phyloP scores from a whole-genome alignment of 2,113 vertebrate genomes.

The Tinamus guttatus region DNA sequence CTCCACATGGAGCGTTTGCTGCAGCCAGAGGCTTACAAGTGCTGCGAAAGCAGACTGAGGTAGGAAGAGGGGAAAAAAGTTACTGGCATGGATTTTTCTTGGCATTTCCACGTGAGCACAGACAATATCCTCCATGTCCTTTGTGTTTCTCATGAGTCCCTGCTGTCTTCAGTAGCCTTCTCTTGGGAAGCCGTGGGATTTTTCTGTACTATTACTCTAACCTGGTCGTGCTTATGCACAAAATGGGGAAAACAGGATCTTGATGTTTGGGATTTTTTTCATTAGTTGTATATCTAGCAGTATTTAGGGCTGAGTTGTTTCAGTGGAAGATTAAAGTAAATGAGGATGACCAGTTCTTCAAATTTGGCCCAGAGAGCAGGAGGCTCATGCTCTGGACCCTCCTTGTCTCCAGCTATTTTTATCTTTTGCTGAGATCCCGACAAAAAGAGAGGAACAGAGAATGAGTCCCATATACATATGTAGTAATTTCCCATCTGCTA shows the following conservation, averaged over 20 bases:
- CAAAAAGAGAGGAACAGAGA: neutral
- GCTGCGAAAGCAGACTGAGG: neutral
- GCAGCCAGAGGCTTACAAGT: neutral
- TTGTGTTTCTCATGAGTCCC: neutral
- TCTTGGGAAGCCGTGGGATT: neutral
- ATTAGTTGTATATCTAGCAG: neutral
- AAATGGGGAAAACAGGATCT: neutral
- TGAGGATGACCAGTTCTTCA: fast-evolving
- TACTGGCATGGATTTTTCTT: neutral
- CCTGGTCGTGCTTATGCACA: neutral
- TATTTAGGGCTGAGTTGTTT: neutral
- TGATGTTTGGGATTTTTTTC: neutral
- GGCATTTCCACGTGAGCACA: neutral
- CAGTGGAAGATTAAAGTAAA: neutral
- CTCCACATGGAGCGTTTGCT: neutral
- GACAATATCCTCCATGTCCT: neutral
- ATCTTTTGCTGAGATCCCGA: neutral
- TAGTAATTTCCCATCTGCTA: neutral
- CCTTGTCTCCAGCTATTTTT: neutral
- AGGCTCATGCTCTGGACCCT: fast-evolving
- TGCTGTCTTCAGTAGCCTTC: neutral
- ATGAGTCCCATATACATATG: neutral
- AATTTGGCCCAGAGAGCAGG: neutral
- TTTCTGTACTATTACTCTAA: neutral
- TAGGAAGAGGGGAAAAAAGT: neutral